Base-by-base conservation (phyloP, 2,888 invertebrate species). In the Saturnia japonica region DNA sequence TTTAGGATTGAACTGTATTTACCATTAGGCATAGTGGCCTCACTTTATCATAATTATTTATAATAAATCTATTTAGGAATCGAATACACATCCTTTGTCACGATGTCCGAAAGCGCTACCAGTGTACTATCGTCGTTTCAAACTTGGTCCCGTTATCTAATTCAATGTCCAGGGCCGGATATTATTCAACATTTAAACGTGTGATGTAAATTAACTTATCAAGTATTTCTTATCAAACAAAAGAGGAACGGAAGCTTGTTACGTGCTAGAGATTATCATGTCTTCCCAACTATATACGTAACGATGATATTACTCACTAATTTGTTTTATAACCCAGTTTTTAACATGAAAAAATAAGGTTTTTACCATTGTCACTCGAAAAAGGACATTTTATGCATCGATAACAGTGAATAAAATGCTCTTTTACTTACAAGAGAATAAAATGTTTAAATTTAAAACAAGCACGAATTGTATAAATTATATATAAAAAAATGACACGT, bases 191-290 rank as follows among this genome's bases (percentile, higher is more conserved):
- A 64, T 40, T 40, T 28, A 60, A 64, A 64, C 64, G 64, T 40
- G 40, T 64, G 40, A 40, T 64, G 40, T 60, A 64, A 64, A 64
- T 64, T 64, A 64, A 64, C 64, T 64, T 64, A 64, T 64, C 64
- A n/a, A n/a, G 40, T n/a, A 70, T 47, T 70, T 40, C 47, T 45
- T 62, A 62, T 69, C 68, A 68, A 68, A 42, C 54, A 54, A 57
- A 40, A 54, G 57, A 57, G 57, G 57, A 68, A 40, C 40, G 68
- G 68, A 54, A 68, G 57, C 25, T 42, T 25, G 43, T 68, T 68
- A 28, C 40, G 42, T 57, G 57, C 75, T 72, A 67, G 70, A n/a
- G 64, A 64, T 64, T 64, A 64, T 64, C 64, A 16, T 40, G 40
- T 40, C 40, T 64, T 64, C 64, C n/a, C 64, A 64, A 64, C 14